Conservation (phyloP, 2,113 vertebrate genomes). For the Cyprinodon brontotheroides region DNA sequence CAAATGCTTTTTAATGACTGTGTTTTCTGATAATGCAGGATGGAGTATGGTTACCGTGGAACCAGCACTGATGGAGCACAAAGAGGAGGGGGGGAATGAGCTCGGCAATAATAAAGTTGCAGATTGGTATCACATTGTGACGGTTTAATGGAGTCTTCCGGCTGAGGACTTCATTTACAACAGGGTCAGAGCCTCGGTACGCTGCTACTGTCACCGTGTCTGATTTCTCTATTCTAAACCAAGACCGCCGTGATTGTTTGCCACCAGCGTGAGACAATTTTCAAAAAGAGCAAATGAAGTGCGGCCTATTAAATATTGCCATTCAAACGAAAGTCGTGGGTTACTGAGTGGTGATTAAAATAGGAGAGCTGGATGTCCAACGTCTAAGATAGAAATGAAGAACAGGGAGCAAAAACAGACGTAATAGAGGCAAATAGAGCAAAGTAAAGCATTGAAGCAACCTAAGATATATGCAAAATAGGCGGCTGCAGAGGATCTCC, state of each 20-base stretch:
- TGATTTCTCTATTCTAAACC: conserved; percentile 74
- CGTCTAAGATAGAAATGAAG: conserved; percentile 16
- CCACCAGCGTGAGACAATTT: conserved; percentile 72
- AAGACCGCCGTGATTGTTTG: conserved; percentile 63
- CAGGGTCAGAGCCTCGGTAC: conserved; percentile 43
- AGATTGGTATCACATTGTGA: conserved; percentile 79
- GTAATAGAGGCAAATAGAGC: conserved; percentile 49
- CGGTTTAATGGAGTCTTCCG: conserved; percentile 75
- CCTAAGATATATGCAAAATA: background rate
- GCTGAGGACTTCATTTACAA: conserved; percentile 79
- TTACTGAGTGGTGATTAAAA: conserved; percentile 76
- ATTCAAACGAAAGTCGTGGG: conserved; percentile 49
- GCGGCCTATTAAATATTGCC: conserved; percentile 70
- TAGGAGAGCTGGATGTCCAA: conserved; percentile 42
- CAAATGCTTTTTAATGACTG: conserved; percentile 85
- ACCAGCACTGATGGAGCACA: conserved; percentile 24
- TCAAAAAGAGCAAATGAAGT: conserved; percentile 78
- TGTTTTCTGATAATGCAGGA: conserved; percentile 81
- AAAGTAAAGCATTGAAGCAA: conserved; percentile 8
- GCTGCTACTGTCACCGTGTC: conserved; percentile 62
- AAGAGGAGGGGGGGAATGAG: conserved; percentile 10
- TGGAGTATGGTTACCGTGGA: conserved; percentile 51
- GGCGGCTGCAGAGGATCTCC: background rate
- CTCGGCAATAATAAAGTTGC: conserved; percentile 79
- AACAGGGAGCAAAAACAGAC: conserved; percentile 42